phyloP scores from a whole-genome alignment of 1,140 invertebrate species.

The Propsilocerus akamusi region DNA sequence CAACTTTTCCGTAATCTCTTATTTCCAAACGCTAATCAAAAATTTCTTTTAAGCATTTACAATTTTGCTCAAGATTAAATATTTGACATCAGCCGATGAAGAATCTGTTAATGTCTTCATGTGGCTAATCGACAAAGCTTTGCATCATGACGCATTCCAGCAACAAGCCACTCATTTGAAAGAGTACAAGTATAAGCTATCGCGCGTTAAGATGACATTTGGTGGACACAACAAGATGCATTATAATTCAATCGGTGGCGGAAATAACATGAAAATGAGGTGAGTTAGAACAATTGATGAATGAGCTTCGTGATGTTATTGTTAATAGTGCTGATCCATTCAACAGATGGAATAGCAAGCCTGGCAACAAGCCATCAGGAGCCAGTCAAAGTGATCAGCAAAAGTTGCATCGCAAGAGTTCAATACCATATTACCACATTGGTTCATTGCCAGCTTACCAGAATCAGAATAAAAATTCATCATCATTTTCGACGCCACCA shows the following conservation, averaged over 20 bases:
- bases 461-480: too few relatives aligned
- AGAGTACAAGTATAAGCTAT: constrained; percentile 21
- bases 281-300: neutral
- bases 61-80: neutral
- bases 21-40: neutral
- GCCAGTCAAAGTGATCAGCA: too few relatives aligned
- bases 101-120: constrained; percentile 17
- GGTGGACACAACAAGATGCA: constrained; percentile 17
- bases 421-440: too few relatives aligned
- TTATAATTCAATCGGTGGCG: constrained; percentile 19
- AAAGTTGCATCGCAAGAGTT: too few relatives aligned
- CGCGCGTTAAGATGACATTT: constrained; percentile 21
- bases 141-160: constrained; percentile 23
- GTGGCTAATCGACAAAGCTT: constrained; percentile 20
- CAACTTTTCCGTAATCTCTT: neutral
- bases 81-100: constrained; percentile 12
- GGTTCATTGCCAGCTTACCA: too few relatives aligned
- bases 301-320: too few relatives aligned
- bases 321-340: too few relatives aligned
- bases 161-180: constrained; percentile 21
- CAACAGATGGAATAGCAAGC: constrained; percentile 21
- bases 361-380: too few relatives aligned
- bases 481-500: too few relatives aligned
- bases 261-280: neutral
- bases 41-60: neutral